Base-by-base conservation (phyloP, 37 sponge, comb jelly and placozoan genomes). In the Lycopodina hypogea region DNA sequence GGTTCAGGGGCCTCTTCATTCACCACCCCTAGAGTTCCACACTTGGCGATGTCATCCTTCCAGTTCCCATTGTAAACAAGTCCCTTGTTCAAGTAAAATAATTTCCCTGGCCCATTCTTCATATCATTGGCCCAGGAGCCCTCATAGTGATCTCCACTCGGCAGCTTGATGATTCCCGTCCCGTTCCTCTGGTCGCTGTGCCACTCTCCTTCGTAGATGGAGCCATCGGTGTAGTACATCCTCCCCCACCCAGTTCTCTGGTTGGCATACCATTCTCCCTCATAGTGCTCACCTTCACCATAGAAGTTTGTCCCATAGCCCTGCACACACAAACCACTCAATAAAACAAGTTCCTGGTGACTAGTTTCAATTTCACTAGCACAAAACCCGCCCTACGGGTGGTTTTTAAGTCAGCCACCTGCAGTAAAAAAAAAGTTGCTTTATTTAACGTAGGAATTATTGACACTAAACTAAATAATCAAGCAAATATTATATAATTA, bases 131-230 rank as follows among this genome's bases (percentile, higher is more conserved):
- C 38, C 95, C 95, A 94, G 42, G 40, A 64, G 2, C 95, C 95
- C 62, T 94, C 92, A 79, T 90, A 90, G 21, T 89, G 76, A 60
- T 93, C 89, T 30, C 87, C 84, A 76, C 80, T 62, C 19, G 84
- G 84, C 41, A 96, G 65, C 65, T 84, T 86, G 1, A 93, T 76
- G 35, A 96, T 29, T 26, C 96, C 96, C 57, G 78, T 84, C 21
- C 96, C 96, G 48, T 84, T 83, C 66, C 91, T 56, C 42, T 84
- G 64, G 80, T 93, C 94, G 52, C 80, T 68, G n/a, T 83, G 84
- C 96, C 96, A 96, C 72, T 96, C 96, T 53, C 98, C 98, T 66
- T 97, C 98, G 75, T 98, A 98, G 15, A 98, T 82, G 36, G 93
- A 95, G 24, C 96, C 96, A 78, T 98, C 96, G 23, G 42, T 32